These are phyloP conservation scores for Dusona sp. DNA, from an alignment of 2,888 invertebrate genomes.

Conservation along the genomic window DNA sequence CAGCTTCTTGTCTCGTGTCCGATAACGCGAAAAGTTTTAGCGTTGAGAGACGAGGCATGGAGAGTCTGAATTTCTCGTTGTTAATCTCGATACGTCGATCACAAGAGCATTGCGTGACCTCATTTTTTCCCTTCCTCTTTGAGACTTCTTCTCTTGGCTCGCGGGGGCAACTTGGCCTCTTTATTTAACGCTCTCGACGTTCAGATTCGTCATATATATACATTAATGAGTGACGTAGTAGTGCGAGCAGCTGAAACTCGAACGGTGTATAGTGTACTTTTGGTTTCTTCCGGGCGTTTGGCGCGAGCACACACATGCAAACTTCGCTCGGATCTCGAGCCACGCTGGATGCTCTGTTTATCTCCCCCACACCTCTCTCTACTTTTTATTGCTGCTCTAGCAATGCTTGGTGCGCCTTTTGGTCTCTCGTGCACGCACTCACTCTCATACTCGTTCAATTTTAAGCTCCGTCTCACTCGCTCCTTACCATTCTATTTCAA, in stretches of 20 bases:
- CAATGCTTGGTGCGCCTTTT: slow-evolving; percentile 13
- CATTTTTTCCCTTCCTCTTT: slow-evolving; percentile 38
- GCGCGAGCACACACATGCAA: background rate
- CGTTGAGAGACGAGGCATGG: background rate
- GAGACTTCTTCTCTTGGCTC: slow-evolving; percentile 5
- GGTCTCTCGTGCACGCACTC: slow-evolving; percentile 9
- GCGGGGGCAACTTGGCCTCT: slow-evolving; percentile 22
- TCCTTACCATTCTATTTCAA: slow-evolving; percentile 74
- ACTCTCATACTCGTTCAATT: slow-evolving; percentile 39
- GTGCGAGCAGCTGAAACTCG: slow-evolving; percentile 23
- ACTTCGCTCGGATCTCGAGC: background rate
- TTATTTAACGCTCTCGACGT: slow-evolving; percentile 20
- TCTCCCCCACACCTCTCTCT: slow-evolving; percentile 37
- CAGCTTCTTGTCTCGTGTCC: slow-evolving; percentile 14
- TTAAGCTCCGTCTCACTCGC: slow-evolving; percentile 40
- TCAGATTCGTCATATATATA: slow-evolving; percentile 17
- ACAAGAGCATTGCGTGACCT: slow-evolving; percentile 45
- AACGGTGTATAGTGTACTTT: slow-evolving; percentile 5
- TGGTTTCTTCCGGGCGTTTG: slow-evolving; percentile 28
- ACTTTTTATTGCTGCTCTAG: slow-evolving; percentile 16
- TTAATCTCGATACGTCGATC: slow-evolving; percentile 63
- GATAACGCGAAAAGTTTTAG: slow-evolving; percentile 54
- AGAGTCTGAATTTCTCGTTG: slow-evolving; percentile 39
- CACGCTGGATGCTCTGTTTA: slow-evolving; percentile 46
- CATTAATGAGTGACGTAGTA: slow-evolving; percentile 17